Percentiles rank a stretch among this genome's conserved stretches.
These are phyloP conservation scores for Callipepla squamata DNA, from an alignment of 2,113 vertebrate genomes.

Conservation along the genomic window DNA sequence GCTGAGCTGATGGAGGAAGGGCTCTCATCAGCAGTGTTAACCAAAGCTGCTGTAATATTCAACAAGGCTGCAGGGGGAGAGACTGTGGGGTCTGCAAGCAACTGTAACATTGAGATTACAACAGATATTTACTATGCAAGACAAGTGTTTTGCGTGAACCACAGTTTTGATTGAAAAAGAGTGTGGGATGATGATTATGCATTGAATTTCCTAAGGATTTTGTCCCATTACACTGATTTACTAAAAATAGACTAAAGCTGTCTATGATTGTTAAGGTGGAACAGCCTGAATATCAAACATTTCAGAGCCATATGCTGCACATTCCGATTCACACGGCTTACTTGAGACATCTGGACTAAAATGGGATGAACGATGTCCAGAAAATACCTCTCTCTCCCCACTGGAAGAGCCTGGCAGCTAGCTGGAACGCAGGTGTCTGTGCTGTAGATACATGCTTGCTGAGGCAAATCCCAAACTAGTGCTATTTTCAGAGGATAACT, in stretches of 20 bases:
- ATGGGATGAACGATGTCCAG: not conserved
- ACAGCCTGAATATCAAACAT: not conserved
- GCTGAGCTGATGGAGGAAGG: not conserved
- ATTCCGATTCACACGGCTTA: not conserved
- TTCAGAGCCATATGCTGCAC: slow-evolving; percentile 34
- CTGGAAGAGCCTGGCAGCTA: not conserved
- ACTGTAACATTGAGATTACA: not conserved
- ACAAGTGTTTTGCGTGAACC: not conserved
- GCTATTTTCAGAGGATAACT: not conserved
- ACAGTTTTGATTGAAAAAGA: not conserved
- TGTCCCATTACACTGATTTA: not conserved
- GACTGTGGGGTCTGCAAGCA: not conserved
- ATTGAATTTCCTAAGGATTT: slow-evolving; percentile 9
- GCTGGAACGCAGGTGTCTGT: not conserved
- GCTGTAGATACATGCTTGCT: not conserved
- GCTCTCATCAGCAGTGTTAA: not conserved
- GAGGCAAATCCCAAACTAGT: not conserved
- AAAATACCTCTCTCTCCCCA: not conserved
- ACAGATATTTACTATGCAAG: not conserved
- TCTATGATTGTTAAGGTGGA: slow-evolving; percentile 43
- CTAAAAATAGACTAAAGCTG: slow-evolving; percentile 23
- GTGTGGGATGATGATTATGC: not conserved
- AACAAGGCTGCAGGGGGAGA: not conserved
- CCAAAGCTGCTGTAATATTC: not conserved
- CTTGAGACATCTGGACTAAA: slow-evolving; percentile 14